phyloP scores from a whole-genome alignment of 2,797 vertebrate genomes.

The Lagodon rhomboides region DNA sequence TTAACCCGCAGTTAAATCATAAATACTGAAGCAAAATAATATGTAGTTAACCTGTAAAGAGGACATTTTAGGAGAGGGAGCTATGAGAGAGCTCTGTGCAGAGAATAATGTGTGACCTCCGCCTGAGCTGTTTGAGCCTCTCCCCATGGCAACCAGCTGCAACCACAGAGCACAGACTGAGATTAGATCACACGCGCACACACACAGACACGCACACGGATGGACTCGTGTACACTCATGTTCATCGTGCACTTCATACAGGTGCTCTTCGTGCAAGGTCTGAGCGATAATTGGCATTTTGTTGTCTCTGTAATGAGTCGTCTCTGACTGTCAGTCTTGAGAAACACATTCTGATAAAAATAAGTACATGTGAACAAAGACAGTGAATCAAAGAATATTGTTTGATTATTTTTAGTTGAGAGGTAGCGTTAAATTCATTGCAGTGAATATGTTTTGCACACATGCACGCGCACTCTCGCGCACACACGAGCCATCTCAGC shows the following conservation, averaged over 20 bases:
- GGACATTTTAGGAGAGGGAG: not conserved
- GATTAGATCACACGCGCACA: constrained; percentile 29
- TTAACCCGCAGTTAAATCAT: constrained; percentile 33
- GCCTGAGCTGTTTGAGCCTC: constrained; percentile 20
- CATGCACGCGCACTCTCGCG: constrained; percentile 40
- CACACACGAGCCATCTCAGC: constrained; percentile 58
- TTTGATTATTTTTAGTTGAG: constrained; percentile 6
- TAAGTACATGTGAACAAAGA: constrained; percentile 8
- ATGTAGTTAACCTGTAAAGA: constrained; percentile 25
- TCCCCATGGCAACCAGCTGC: constrained; percentile 47
- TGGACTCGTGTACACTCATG: not conserved
- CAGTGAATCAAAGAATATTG: not conserved
- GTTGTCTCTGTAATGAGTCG: not conserved
- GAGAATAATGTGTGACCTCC: constrained; percentile 31
- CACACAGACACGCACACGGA: not conserved
- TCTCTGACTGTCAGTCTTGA: constrained; percentile 7
- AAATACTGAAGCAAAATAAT: constrained; percentile 22
- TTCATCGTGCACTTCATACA: not conserved
- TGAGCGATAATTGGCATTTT: not conserved
- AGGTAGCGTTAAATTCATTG: not conserved
- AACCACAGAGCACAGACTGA: constrained; percentile 2
- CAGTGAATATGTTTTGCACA: constrained; percentile 30
- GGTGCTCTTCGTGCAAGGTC: not conserved
- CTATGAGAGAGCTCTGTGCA: not conserved
- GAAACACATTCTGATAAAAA: constrained; percentile 1